Evolutionary conservation across 1,140 invertebrate species (phyloP), one percentile per base, ranked within the genome.

Genomic region (Anadara kagoshimensis): DNA sequence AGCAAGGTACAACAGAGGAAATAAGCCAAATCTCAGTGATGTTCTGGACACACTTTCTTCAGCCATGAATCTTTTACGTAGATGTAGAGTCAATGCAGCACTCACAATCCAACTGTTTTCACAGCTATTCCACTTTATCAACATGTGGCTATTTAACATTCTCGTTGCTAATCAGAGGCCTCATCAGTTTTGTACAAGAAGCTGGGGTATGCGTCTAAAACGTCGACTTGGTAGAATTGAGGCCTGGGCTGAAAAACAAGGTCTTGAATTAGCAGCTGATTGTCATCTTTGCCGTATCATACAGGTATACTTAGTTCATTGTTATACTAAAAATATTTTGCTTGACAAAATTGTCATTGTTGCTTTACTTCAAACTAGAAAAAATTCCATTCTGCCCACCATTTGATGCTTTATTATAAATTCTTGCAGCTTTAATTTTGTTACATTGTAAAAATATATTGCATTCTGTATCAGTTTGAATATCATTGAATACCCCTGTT

Each of bases 101-200:
- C 91, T 99, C 24, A 99, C 98, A 14, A 99, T 99, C 82, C 98
- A 99, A 89, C 91, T 99, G 24, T 99, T 99, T 90, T 98, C 96
- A 26, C 98, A 99, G 86, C 91, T 99, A 24, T 99, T 99, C 88
- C 97, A 99, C 88, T 97, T 96, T 87, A 95, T 99, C 83, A 98
- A 98, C 87, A 96, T 97, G 77, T 97, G 96, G 89, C 93, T 97
- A 58, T 98, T 99, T 87, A 99, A 99, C 87, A 93, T 93, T 88
- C 91, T 97, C 20, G 90, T 93, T 8, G 87, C 83, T 58, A 84
- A 87, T 64, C 83, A 78, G 29, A 77, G 83, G 78, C 22, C 51
- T 26, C 78, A 86, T 57, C 62, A 90, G 69, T 90, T 92, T 66
- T 93, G 93, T 76, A 92, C 92, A 11, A 83, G 91, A 78, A 90